These are phyloP conservation scores for Bettongia penicillata DNA, from an alignment of 2,113 vertebrate species.

Conservation along the genomic window DNA sequence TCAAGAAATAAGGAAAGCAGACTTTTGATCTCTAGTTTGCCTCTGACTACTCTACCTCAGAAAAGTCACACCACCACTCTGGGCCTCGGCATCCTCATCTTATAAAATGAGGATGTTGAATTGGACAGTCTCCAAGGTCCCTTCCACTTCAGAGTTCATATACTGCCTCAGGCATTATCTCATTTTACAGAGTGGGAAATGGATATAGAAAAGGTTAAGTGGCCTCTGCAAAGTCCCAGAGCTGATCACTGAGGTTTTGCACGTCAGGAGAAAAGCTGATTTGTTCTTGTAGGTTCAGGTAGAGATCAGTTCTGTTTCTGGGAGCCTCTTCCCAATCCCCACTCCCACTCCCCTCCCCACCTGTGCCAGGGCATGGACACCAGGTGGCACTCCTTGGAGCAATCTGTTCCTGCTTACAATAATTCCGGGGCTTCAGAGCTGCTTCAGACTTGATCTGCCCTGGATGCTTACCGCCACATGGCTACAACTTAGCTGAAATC, in stretches of 20 bases:
- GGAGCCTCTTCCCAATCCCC: not conserved
- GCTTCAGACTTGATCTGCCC: not conserved
- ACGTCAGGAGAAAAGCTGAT: not conserved
- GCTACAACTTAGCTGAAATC: not conserved
- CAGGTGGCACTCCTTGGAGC: not conserved
- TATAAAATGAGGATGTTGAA: not conserved
- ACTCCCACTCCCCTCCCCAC: not conserved
- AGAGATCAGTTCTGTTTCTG: not conserved
- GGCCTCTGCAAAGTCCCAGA: not conserved
- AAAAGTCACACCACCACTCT: not conserved
- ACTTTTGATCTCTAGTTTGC: not conserved
- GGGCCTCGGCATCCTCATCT: not conserved
- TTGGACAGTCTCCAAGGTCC: not conserved
- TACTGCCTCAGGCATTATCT: not conserved
- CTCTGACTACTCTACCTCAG: not conserved
- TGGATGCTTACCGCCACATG: not conserved
- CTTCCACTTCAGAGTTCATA: not conserved
- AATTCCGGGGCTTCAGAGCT: not conserved
- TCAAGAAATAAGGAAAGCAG: not conserved
- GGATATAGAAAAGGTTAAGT: not conserved
- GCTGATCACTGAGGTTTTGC: not conserved
- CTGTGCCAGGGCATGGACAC: not conserved
- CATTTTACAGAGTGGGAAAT: slow-evolving; percentile 17
- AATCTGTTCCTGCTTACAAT: not conserved
- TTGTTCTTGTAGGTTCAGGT: not conserved